phyloP scores from a whole-genome alignment of 2,113 vertebrate species.

The Jacana jacana region DNA sequence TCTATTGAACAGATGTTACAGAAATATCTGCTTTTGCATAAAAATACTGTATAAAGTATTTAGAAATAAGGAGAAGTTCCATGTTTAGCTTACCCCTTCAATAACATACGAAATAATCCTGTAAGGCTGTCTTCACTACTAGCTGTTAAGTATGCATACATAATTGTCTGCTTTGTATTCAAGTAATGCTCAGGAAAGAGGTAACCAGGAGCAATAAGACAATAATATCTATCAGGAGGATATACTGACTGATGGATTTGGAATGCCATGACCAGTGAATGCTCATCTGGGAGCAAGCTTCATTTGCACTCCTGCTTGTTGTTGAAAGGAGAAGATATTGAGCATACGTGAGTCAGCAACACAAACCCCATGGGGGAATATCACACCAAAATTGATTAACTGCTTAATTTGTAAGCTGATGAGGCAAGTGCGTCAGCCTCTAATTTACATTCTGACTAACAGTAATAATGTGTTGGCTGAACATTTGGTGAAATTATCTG shows the following conservation, averaged over 20 bases:
- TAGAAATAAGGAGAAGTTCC: neutral
- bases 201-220: constrained; percentile 20
- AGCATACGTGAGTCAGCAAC: constrained; percentile 49
- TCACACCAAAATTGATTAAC: constrained; percentile 42
- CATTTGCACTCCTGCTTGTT: constrained; percentile 28
- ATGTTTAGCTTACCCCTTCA: neutral
- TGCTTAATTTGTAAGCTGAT: constrained; percentile 38
- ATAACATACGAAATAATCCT: neutral
- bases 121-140: neutral
- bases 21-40: neutral
- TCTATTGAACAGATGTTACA: neutral
- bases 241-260: constrained; percentile 28
- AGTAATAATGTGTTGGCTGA: constrained; percentile 40
- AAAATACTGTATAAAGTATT: neutral
- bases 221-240: constrained; percentile 42
- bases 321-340: constrained; percentile 25
- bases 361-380: neutral
- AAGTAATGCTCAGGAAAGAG: constrained; percentile 17
- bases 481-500: constrained; percentile 36
- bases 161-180: constrained; percentile 53
- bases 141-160: constrained; percentile 34
- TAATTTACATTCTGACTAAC: constrained; percentile 54
- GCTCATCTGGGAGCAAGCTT: constrained; percentile 30
- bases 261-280: constrained; percentile 6
- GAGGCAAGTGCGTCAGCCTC: constrained; percentile 33